Conservation (phyloP, 2,113 vertebrate species). For the Neodontobutis hainanensis region DNA sequence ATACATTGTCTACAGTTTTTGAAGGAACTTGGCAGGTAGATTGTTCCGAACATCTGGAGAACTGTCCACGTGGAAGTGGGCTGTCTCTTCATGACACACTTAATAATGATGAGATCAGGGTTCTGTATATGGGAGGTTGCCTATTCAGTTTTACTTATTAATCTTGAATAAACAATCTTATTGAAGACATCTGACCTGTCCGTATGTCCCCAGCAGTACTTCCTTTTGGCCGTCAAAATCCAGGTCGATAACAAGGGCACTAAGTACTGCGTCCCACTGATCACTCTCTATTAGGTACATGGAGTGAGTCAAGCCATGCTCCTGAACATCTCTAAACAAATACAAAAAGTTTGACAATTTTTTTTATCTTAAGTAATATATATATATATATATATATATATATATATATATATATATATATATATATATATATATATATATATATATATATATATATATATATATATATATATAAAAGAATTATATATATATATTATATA, state of each 20-base stretch:
- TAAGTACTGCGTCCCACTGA: slow-evolving; percentile 87
- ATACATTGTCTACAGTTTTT: not conserved
- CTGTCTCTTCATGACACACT: too few species aligned
- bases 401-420: too few species aligned
- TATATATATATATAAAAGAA: not conserved
- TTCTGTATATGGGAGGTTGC: too few species aligned
- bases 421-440: too few species aligned
- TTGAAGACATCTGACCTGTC: slow-evolving; percentile 72
- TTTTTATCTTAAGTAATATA: not conserved
- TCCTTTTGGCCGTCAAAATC: slow-evolving; percentile 85
- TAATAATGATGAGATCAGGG: too few species aligned
- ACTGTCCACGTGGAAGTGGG: too few species aligned
- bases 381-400: too few species aligned
- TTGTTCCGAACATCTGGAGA: too few species aligned
- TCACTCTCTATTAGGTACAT: slow-evolving; percentile 82
- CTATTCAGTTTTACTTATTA: too few species aligned
- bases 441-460: too few species aligned
- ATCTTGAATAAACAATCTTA: not conserved
- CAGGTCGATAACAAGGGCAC: slow-evolving; percentile 86
- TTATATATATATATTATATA: too few species aligned
- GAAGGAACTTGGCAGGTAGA: not conserved
- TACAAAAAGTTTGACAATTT: slow-evolving; percentile 2
- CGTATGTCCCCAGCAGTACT: slow-evolving; percentile 83
- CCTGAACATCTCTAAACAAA: slow-evolving; percentile 82
- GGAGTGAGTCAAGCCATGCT: slow-evolving; percentile 77